phyloP scores from a whole-genome alignment of 2,888 invertebrate genomes.

The Phortica okadai region DNA sequence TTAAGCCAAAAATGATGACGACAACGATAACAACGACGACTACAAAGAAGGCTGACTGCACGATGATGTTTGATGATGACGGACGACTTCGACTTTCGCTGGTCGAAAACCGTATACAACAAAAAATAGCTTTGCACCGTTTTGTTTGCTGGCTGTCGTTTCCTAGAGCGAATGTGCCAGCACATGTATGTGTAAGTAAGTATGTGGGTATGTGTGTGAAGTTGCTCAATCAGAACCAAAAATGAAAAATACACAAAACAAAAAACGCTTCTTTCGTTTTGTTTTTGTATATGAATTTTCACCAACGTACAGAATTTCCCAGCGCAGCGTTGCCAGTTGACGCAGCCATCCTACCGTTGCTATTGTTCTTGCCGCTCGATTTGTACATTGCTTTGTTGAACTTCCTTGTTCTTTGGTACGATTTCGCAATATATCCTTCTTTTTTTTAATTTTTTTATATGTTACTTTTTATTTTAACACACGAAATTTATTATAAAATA shows the following conservation, averaged over 20 bases:
- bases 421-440: too few relatives aligned
- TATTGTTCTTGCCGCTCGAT: background rate
- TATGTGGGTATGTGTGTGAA: conserved; percentile 13
- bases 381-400: too few relatives aligned
- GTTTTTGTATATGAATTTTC: conserved; percentile 9
- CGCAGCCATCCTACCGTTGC: conserved; percentile 41
- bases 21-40: conserved; percentile 55
- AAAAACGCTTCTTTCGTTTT: conserved; percentile 27
- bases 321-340: conserved; percentile 57
- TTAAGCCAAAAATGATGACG: conserved; percentile 45
- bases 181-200: background rate
- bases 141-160: background rate
- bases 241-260: conserved; percentile 1
- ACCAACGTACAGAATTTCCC: conserved; percentile 67
- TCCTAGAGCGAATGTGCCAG: conserved; percentile 1
- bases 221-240: conserved; percentile 49
- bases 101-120: conserved; percentile 67
- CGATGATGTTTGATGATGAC: background rate
- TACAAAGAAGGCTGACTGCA: background rate
- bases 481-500: background rate
- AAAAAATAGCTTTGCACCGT: conserved; percentile 58
- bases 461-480: background rate
- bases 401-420: too few relatives aligned
- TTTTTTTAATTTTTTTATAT: background rate
- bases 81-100: conserved; percentile 45